Evolutionary conservation across 2,888 invertebrate genomes (phyloP).

Genomic region (Agrotis exclamationis): DNA sequence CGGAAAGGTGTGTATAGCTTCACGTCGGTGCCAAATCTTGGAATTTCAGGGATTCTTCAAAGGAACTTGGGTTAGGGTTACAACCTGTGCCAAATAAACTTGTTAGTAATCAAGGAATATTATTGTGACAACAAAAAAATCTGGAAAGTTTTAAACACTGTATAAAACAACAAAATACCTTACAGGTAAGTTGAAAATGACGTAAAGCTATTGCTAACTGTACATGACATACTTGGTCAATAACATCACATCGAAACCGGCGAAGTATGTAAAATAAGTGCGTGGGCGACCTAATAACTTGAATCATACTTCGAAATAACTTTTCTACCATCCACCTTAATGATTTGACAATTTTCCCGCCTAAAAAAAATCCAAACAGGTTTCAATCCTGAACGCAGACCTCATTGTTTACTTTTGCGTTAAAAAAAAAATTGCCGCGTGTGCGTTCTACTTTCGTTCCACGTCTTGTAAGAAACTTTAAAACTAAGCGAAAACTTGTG

Average conservation of each 20-base stretch:
- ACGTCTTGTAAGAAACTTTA: slow-evolving; percentile 35
- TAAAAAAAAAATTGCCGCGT: slow-evolving; percentile 74
- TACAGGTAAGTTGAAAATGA: slow-evolving; percentile 22
- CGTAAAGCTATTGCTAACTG: slow-evolving; percentile 29
- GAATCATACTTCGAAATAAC: slow-evolving; percentile 47
- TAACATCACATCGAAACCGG: slow-evolving; percentile 45
- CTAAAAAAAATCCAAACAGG: slow-evolving; percentile 47
- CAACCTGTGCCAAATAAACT: background rate
- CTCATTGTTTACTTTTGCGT: slow-evolving; percentile 72
- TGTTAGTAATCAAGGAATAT: background rate
- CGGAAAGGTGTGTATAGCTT: too few relatives aligned
- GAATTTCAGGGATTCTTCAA: background rate
- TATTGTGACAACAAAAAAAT: background rate
- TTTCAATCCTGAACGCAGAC: slow-evolving; percentile 46
- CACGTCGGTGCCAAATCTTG: background rate
- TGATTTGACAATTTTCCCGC: slow-evolving; percentile 38
- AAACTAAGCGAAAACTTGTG: slow-evolving; percentile 20
- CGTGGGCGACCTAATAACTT: slow-evolving; percentile 48
- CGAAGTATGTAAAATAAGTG: slow-evolving; percentile 34
- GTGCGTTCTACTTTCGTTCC: slow-evolving; percentile 70
- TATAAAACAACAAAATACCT: background rate
- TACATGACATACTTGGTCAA: slow-evolving; percentile 35
- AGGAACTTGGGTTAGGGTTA: background rate
- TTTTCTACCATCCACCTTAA: slow-evolving; percentile 24
- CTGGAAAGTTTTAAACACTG: background rate